A percentile compares a stretch with the other conserved stretches of the same genome.
These are phyloP conservation scores for Procapra przewalskii DNA, from an alignment of 2,113 vertebrate species.

Conservation along the genomic window DNA sequence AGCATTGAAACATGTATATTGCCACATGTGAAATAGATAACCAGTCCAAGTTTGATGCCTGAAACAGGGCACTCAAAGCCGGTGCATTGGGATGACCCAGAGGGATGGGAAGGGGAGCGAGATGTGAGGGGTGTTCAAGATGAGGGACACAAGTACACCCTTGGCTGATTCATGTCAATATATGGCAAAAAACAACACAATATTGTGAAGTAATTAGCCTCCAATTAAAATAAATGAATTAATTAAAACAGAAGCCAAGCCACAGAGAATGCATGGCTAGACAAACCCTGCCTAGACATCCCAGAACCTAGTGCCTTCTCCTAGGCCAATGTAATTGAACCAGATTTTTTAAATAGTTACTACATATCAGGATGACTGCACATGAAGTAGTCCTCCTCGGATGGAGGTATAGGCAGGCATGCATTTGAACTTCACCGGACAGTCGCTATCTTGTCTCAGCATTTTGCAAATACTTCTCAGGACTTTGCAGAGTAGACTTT, in stretches of 20 bases:
- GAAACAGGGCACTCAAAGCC: not conserved
- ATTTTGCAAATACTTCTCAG: not conserved
- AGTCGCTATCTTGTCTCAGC: not conserved
- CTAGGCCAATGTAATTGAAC: not conserved
- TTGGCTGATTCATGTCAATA: not conserved
- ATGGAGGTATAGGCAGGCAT: not conserved
- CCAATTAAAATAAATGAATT: not conserved
- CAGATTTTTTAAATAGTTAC: not conserved
- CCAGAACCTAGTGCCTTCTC: not conserved
- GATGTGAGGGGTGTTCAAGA: accelerated
- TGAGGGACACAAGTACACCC: not conserved
- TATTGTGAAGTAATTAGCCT: not conserved
- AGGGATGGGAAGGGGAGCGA: accelerated
- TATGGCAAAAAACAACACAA: not conserved
- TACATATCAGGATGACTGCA: not conserved
- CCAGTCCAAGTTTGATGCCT: not conserved
- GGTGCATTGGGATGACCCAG: not conserved
- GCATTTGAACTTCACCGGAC: accelerated
- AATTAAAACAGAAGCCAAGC: not conserved
- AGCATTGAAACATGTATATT: not conserved
- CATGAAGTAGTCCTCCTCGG: not conserved
- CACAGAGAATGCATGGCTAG: not conserved
- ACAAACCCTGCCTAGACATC: not conserved
- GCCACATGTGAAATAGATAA: not conserved
- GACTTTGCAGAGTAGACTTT: not conserved